Evolutionary conservation across 2,797 vertebrate species (phyloP).

Genomic region (Spinus pinus): DNA sequence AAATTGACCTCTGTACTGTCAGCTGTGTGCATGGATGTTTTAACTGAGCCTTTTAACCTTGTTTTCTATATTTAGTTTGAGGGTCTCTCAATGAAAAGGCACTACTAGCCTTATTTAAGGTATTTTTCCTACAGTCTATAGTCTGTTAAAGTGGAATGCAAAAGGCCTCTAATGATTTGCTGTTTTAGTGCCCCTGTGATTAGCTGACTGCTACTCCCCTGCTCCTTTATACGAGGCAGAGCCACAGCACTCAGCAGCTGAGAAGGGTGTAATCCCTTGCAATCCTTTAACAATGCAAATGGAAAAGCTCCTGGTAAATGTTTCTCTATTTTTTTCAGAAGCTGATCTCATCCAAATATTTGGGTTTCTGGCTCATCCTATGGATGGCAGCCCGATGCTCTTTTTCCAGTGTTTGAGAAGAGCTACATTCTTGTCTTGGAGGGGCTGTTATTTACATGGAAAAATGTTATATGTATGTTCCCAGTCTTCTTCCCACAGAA

Average conservation of each 20-base stretch:
- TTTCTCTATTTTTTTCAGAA: not conserved
- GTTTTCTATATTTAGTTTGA: not conserved
- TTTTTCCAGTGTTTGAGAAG: not conserved
- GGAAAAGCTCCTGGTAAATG: not conserved
- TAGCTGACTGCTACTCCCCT: not conserved
- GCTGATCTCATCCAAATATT: not conserved
- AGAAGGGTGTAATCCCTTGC: not conserved
- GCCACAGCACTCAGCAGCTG: not conserved
- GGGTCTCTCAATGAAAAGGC: not conserved
- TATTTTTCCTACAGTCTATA: not conserved
- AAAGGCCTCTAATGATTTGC: not conserved
- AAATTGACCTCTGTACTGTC: not conserved
- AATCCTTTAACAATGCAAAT: not conserved
- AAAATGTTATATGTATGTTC: not conserved
- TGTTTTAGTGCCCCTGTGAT: not conserved
- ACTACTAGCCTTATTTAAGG: not conserved
- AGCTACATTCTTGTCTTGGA: not conserved
- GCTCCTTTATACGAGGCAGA: not conserved
- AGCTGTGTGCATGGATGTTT: not conserved
- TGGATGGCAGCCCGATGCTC: not conserved
- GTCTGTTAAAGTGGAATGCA: not conserved
- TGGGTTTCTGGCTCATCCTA: slow-evolving; percentile 18
- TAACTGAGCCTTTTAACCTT: not conserved
- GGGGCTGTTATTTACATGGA: not conserved
- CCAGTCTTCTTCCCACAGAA: not conserved